Conservation (phyloP, 2,113 vertebrate genomes). For the Barnardius zonarius region DNA sequence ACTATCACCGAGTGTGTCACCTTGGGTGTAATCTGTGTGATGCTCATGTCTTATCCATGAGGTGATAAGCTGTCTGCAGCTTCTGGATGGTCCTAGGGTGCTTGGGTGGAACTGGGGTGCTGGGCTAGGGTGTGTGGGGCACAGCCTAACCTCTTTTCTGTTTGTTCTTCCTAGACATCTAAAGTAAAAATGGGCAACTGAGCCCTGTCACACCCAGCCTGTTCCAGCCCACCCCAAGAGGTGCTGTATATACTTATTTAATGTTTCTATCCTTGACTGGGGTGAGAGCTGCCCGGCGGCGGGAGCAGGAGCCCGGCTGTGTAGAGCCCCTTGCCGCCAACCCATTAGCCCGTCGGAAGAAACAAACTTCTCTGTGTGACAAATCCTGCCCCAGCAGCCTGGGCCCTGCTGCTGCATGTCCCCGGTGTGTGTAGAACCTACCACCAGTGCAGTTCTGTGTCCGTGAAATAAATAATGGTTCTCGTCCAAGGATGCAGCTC, state of each 20-base stretch:
- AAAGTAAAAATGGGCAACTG: conserved; percentile 99
- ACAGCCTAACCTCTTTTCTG: not conserved
- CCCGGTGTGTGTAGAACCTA: conserved; percentile 26
- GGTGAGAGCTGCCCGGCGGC: not conserved
- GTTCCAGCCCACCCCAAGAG: conserved; percentile 44
- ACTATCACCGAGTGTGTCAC: fast-evolving
- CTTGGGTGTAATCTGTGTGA: not conserved
- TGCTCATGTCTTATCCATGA: fast-evolving
- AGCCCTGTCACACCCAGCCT: not conserved
- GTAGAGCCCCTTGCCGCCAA: not conserved
- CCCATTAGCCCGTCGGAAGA: not conserved
- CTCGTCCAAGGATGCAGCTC: conserved; percentile 19
- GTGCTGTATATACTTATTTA: conserved; percentile 79
- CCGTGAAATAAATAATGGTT: conserved; percentile 77
- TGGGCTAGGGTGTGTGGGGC: not conserved
- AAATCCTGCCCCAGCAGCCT: not conserved
- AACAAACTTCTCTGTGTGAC: conserved; percentile 48
- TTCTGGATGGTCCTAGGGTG: not conserved
- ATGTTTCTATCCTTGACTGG: conserved; percentile 63
- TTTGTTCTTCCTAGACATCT: conserved; percentile 83
- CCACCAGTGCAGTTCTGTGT: conserved; percentile 67
- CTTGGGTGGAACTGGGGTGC: not conserved
- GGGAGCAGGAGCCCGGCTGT: not conserved
- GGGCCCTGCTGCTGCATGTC: not conserved
- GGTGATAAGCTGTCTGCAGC: not conserved